phyloP scores from a whole-genome alignment of 1,140 invertebrate genomes.

The Hycleus cichorii region DNA sequence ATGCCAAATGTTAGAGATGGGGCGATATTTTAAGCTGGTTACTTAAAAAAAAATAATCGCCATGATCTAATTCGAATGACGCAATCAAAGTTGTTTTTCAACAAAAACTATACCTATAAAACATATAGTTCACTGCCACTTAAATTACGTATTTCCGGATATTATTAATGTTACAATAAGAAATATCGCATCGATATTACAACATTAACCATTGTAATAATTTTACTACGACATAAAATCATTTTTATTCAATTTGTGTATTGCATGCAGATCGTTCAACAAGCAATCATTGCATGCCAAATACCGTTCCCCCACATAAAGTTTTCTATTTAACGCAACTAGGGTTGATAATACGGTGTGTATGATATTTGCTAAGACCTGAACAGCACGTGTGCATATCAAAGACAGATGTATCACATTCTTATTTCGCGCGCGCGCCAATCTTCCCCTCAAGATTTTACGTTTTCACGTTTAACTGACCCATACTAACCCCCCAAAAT shows the following conservation, averaged over 20 bases:
- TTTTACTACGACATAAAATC: slow-evolving; percentile 3
- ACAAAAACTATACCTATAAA: too few species aligned
- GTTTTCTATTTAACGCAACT: too few species aligned
- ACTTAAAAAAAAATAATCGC: background rate
- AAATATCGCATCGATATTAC: background rate
- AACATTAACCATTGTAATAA: background rate
- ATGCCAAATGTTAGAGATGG: background rate
- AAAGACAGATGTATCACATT: slow-evolving; percentile 20
- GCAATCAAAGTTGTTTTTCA: background rate
- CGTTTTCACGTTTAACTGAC: slow-evolving; percentile 9
- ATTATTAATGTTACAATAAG: background rate
- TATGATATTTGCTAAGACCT: slow-evolving; percentile 13
- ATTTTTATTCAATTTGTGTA: background rate
- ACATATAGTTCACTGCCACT: too few species aligned
- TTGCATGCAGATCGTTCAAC: background rate
- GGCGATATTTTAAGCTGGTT: slow-evolving; percentile 10
- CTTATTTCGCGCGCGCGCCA: slow-evolving; percentile 20
- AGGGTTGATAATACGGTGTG: slow-evolving; percentile 9
- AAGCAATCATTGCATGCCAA: too few species aligned
- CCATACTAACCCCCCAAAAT: background rate
- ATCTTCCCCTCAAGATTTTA: slow-evolving; percentile 10
- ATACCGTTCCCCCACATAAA: too few species aligned
- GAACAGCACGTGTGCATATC: slow-evolving; percentile 16
- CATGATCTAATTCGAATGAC: slow-evolving; percentile 3
- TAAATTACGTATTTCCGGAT: too few species aligned